A percentile compares a stretch with the other conserved stretches of the same genome.
phyloP scores from a whole-genome alignment of 2,888 invertebrate genomes.

The Aromia moschata region DNA sequence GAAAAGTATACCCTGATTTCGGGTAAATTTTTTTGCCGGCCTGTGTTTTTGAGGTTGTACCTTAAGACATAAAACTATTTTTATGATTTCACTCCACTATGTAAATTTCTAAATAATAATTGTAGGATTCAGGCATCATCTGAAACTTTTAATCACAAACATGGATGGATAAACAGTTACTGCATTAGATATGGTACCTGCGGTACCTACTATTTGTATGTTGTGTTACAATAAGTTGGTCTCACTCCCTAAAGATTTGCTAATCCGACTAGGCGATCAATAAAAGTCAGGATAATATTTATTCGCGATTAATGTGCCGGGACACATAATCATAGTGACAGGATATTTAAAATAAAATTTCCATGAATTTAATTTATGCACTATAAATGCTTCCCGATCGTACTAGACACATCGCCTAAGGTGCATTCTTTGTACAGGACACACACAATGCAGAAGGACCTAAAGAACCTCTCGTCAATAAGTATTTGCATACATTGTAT shows the following conservation, averaged over 20 bases:
- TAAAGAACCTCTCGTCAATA: neutral
- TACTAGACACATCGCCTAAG: constrained; percentile 19
- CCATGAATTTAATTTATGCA: constrained; percentile 26
- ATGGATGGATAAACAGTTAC: neutral
- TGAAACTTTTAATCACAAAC: constrained; percentile 7
- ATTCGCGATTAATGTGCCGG: constrained; percentile 25
- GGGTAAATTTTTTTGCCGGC: too few relatives aligned
- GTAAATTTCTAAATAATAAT: too few relatives aligned
- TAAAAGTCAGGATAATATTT: constrained; percentile 30
- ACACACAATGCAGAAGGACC: constrained; percentile 1
- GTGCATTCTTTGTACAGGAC: neutral
- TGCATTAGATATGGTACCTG: neutral
- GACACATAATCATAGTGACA: constrained; percentile 23
- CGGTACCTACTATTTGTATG: constrained; percentile 4
- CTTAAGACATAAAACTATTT: too few relatives aligned
- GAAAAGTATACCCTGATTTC: too few relatives aligned
- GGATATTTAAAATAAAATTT: constrained; percentile 26
- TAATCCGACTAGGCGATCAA: constrained; percentile 28
- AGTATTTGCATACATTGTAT: too few relatives aligned
- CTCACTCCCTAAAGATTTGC: constrained; percentile 24
- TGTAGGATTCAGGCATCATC: too few relatives aligned
- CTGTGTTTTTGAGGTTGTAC: too few relatives aligned
- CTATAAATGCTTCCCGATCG: constrained; percentile 17
- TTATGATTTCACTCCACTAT: too few relatives aligned
- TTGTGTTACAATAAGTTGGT: constrained; percentile 20